Conservation (phyloP, 2,113 vertebrate species). For the Myiagra hebetior region DNA sequence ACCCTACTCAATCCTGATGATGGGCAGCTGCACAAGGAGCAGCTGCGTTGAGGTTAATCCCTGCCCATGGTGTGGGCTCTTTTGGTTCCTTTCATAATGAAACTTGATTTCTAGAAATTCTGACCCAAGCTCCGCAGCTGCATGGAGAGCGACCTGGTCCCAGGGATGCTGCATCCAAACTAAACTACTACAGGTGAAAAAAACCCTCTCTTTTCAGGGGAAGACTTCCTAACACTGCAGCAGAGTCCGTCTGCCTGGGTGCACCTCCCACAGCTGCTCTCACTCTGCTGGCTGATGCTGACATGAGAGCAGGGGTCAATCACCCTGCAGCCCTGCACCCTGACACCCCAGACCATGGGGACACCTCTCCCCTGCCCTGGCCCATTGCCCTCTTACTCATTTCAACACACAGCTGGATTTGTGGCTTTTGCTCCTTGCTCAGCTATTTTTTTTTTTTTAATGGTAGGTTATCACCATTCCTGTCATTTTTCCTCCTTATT, state of each 20-base stretch:
- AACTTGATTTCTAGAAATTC: neutral
- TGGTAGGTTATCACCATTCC: neutral
- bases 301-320: neutral
- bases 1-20: neutral
- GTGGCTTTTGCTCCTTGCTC: neutral
- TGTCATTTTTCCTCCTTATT: neutral
- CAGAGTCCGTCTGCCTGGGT: neutral
- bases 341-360: neutral
- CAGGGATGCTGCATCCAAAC: neutral
- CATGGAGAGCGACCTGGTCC: fast-evolving
- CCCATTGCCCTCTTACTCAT: neutral
- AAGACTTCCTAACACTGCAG: neutral
- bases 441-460: neutral
- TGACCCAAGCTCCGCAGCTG: fast-evolving
- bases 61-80: neutral
- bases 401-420: neutral
- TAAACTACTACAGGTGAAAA: neutral
- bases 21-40: neutral
- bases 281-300: neutral
- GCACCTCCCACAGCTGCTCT: neutral
- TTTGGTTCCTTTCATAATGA: neutral
- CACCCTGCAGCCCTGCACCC: neutral
- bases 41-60: neutral
- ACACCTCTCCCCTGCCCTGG: neutral
- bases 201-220: neutral